Evolutionary conservation across 1,140 invertebrate species (phyloP).

Genomic region (Cherax destructor): DNA sequence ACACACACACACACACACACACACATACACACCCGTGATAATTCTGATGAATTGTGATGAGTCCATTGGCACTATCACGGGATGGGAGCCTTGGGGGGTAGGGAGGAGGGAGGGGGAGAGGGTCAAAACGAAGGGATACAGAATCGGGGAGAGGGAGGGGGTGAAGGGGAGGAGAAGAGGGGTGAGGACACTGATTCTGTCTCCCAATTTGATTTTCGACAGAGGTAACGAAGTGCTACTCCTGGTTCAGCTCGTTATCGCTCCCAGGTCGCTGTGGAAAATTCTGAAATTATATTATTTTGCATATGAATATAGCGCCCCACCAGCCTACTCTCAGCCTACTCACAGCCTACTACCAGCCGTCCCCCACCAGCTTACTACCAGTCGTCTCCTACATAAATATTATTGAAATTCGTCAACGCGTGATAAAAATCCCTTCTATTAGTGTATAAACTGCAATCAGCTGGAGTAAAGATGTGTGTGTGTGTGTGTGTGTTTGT

Average conservation of each 20-base stretch:
- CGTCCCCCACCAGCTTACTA: background rate
- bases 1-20: background rate
- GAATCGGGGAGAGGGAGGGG: background rate
- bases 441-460: background rate
- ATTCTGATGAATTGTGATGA: conserved; percentile 6
- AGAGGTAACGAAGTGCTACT: conserved; percentile 55
- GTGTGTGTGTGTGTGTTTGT: too few relatives aligned
- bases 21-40: background rate
- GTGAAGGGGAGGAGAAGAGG: background rate
- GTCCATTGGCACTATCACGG: background rate
- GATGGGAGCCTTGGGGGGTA: background rate
- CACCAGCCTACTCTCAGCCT: background rate
- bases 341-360: background rate
- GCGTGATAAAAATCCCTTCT: background rate
- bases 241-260: conserved; percentile 53
- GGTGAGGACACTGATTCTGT: conserved; percentile 38
- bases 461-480: background rate
- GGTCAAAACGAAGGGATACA: background rate
- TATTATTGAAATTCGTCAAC: conserved; percentile 11
- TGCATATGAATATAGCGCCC: conserved; percentile 42
- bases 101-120: background rate
- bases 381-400: background rate
- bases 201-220: conserved; percentile 57
- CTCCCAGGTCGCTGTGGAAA: conserved; percentile 25
- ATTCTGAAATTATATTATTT: conserved; percentile 51